Conservation (phyloP, 2,797 vertebrate genomes). For the Liparis tanakae region DNA sequence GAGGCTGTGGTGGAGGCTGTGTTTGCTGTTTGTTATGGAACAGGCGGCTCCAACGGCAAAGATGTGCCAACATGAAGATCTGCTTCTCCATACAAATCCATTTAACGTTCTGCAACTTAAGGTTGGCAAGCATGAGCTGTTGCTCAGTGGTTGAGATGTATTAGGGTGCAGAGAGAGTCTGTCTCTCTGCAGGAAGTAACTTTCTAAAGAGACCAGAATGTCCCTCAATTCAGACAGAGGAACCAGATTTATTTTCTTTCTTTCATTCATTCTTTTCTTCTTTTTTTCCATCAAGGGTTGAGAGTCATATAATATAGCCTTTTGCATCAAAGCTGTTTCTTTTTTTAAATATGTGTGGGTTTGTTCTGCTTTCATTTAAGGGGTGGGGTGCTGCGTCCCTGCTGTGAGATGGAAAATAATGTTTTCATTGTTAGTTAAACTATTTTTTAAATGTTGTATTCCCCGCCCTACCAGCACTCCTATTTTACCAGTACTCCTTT, state of each 20-base stretch:
- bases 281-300: constrained; percentile 1
- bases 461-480: neutral
- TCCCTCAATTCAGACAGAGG: constrained; percentile 27
- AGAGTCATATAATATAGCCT: constrained; percentile 7
- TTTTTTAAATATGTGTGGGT: constrained; percentile 13
- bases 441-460: neutral
- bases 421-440: constrained; percentile 1
- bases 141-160: constrained; percentile 43
- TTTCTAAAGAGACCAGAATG: constrained; percentile 45
- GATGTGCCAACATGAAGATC: constrained; percentile 47
- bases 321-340: constrained; percentile 23
- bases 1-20: constrained; percentile 19
- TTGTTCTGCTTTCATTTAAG: constrained; percentile 20
- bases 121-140: constrained; percentile 46
- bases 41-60: constrained; percentile 24
- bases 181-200: constrained; percentile 34
- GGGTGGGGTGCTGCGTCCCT: neutral
- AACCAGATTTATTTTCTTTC: constrained; percentile 17
- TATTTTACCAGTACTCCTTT: neutral
- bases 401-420: neutral
- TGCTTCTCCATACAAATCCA: constrained; percentile 51
- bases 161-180: constrained; percentile 58
- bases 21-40: constrained; percentile 43
- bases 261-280: neutral
- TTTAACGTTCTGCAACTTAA: constrained; percentile 38